Evolutionary conservation across 2,113 vertebrate genomes (phyloP), one percentile per base, ranked within the genome.

Genomic region (Muntiacus reevesi): DNA sequence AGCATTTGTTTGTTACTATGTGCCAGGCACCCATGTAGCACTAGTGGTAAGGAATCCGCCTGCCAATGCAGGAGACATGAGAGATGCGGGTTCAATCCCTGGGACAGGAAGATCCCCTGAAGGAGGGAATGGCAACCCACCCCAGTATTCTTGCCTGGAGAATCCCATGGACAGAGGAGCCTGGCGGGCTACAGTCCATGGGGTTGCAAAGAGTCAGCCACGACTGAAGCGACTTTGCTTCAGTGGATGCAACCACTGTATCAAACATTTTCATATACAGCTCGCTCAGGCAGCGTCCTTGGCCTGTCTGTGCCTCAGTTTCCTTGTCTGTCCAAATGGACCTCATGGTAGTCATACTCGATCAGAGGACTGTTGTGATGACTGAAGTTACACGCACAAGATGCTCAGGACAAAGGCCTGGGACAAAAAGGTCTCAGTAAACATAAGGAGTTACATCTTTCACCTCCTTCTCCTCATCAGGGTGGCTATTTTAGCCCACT

Each of bases 401-500:
- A 33, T n/a, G 43, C 76, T 5, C 28, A 15, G 89, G 45, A 54
- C 14, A 17, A 17, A 23, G 40, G 15, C 47, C 91, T 45, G 36
- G 17, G 17, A 8, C 1, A 0, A 33, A 23, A 33, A 21, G 11
- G 7, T 3, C n/a, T 91, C 36, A 4, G 10, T 6, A 43, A 15
- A 33, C 2, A 4, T 6, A 16, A 71, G 45, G 2, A 45, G 60
- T 33, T 23, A 16, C 13, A 33, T 50, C 12, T 15, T 21, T 30
- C 28, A n/a, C 21, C 54, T 82, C 74, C 43, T 59, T n/a, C 11
- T 59, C 55, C 3, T 43, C 36, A 10, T 16, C n/a, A 6, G 64
- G 57, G 33, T 10, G 2, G 19, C 30, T 17, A 12, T 28, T 54
- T 47, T 36, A 47, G 43, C n/a, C 52, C 79, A 40, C 57, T 94